A percentile compares a stretch with the other conserved stretches of the same genome.
phyloP scores from a whole-genome alignment of 2,113 vertebrate species.

The Halcyon malimbica region DNA sequence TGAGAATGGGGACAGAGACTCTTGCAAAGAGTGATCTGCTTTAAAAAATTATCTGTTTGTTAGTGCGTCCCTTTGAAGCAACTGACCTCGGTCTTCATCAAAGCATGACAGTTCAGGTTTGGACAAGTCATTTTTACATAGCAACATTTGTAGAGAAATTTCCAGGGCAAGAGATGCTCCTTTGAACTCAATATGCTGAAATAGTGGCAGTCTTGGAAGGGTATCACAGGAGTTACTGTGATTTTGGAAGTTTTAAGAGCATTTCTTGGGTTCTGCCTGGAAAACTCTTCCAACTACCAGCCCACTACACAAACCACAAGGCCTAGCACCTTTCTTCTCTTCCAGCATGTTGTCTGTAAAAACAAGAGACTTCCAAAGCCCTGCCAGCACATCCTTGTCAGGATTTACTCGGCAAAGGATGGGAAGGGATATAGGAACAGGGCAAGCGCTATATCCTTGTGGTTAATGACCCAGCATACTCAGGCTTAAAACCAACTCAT shows the following conservation, averaged over 20 bases:
- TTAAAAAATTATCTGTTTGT: neutral
- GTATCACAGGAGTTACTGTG: neutral
- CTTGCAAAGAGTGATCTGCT: neutral
- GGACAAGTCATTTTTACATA: neutral
- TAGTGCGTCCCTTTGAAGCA: neutral
- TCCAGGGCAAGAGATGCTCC: neutral
- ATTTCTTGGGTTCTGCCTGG: neutral
- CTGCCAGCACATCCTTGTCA: neutral
- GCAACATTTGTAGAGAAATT: neutral
- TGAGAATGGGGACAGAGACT: neutral
- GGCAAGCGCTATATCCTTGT: neutral
- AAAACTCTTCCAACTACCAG: neutral
- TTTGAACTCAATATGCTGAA: neutral
- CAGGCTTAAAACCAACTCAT: neutral
- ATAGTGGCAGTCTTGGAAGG: accelerated
- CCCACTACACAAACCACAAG: neutral
- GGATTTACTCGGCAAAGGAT: neutral
- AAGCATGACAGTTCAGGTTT: neutral
- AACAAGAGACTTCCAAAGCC: neutral
- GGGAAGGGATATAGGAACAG: neutral
- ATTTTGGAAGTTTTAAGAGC: neutral
- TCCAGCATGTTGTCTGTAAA: neutral
- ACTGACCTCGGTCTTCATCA: neutral
- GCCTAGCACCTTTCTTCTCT: neutral
- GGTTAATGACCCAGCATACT: neutral